phyloP scores from a whole-genome alignment of 1,140 invertebrate genomes.

The Papilio machaon region DNA sequence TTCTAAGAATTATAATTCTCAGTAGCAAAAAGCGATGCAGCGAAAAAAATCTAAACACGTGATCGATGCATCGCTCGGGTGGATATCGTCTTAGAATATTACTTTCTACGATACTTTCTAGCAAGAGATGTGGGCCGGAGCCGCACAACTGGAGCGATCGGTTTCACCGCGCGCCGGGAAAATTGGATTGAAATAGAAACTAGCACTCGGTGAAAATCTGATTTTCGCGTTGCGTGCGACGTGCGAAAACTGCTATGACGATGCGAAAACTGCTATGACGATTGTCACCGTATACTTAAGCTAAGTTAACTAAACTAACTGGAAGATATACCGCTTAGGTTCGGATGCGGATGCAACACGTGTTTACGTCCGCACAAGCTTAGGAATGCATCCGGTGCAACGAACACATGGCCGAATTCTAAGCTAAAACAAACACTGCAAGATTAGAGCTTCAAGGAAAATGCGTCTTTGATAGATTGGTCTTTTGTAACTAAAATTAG shows the following conservation, averaged over 20 bases:
- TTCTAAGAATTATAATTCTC: conserved; percentile 10
- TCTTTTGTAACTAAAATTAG: background rate
- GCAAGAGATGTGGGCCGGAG: conserved; percentile 79
- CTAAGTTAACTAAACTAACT: conserved; percentile 33
- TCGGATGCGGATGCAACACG: conserved; percentile 47
- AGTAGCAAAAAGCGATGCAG: conserved; percentile 55
- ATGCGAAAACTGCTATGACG: conserved; percentile 58
- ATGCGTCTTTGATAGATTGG: background rate
- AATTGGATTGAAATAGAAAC: conserved; percentile 81
- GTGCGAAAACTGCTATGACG: conserved; percentile 59
- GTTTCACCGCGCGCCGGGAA: conserved; percentile 78
- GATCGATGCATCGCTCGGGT: conserved; percentile 73
- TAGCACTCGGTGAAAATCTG: conserved; percentile 75
- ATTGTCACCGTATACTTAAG: background rate
- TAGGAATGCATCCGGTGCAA: conserved; percentile 47
- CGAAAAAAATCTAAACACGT: conserved; percentile 66
- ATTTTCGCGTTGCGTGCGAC: conserved; percentile 76
- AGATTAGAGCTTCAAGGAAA: conserved; percentile 3
- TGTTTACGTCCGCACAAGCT: conserved; percentile 65
- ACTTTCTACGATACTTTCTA: conserved; percentile 82
- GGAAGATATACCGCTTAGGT: conserved; percentile 33
- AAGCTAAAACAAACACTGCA: conserved; percentile 14
- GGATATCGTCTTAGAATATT: conserved; percentile 74
- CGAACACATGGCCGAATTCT: conserved; percentile 42
- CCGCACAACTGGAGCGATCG: conserved; percentile 79